Conservation (phyloP, 2,888 invertebrate genomes). For the Plagodis pulveraria region DNA sequence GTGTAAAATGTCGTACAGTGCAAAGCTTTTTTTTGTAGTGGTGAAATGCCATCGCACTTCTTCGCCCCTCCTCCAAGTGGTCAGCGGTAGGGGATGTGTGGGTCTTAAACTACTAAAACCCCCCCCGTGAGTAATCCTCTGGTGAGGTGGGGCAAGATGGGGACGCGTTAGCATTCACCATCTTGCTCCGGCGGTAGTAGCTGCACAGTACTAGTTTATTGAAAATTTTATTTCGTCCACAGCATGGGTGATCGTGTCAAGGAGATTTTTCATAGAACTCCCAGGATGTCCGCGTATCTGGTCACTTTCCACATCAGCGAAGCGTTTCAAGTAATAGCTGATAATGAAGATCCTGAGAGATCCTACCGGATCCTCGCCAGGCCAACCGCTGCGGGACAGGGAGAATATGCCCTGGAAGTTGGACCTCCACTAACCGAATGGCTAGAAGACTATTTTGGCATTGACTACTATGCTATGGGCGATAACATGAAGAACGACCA, state of each 20-base stretch:
- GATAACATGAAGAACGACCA: conserved; percentile 74
- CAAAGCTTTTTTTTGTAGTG: no score
- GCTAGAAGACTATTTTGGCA: conserved; percentile 67
- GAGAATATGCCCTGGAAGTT: conserved; percentile 71
- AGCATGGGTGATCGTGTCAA: conserved; percentile 61
- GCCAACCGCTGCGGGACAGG: conserved; percentile 67
- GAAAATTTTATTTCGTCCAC: neutral
- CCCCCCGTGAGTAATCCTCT: no score
- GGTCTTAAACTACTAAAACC: no score
- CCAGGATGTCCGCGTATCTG: conserved; percentile 93
- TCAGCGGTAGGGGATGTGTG: no score
- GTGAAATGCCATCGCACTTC: no score
- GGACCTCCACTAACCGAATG: conserved; percentile 71
- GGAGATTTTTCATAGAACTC: conserved; percentile 84
- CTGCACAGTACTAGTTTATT: no score
- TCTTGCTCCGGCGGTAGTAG: no score
- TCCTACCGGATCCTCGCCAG: conserved; percentile 74
- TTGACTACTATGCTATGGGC: conserved; percentile 70
- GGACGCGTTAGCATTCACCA: no score
- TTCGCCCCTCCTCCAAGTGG: no score
- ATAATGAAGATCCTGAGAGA: conserved; percentile 52
- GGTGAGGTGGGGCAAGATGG: no score
- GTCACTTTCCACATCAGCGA: conserved; percentile 88
- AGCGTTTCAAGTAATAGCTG: conserved; percentile 68
- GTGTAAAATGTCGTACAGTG: no score